Evolutionary conservation across 2,113 vertebrate genomes (phyloP), one percentile per base, ranked within the genome.

Genomic region (Hippocampus mohnikei): DNA sequence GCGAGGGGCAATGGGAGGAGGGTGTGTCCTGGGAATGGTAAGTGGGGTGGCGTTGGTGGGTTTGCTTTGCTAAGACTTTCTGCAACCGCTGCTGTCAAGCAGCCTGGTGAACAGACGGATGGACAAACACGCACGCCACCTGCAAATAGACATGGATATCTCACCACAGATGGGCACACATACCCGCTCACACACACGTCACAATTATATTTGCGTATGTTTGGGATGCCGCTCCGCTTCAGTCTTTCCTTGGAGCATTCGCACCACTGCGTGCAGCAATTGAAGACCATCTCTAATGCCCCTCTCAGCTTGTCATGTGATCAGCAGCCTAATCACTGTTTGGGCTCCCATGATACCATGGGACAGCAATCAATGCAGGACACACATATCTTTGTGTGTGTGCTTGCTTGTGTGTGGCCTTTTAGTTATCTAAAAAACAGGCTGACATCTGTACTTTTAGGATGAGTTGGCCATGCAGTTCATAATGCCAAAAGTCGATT

Each of bases 51-150:
- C 41, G 61, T 7, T 27, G 63, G 42, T 23, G 23, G 42, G 23
- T 65, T 65, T 44, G n/a, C 61, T 81, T 80, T 53, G 58, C 74
- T 80, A 76, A 70, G 74, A 65, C 11, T 25, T 76, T 69, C 67
- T 68, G 80, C 85, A 74, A 78, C 77, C 70, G 73, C 81, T 21
- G 58, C 80, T 85, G 83, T 79, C 86, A 88, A 76, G 79, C 87
- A 81, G 79, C 59, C 84, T 80, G 80, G 73, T 23, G 68, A 83
- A 77, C 86, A 84, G 86, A 87, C 65, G 80, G 82, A 25, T 55
- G 65, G 72, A 65, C 77, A 27, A 33, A 60, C 69, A 67, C 69
- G 67, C 48, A 44, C 48, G 20, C 78, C 74, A 83, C 76, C 73
- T 80, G 66, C 77, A 79, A 60, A 67, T 55, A 67, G 73, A 68